Conservation (phyloP, 2,888 invertebrate genomes). For the Hydriomena furcata region DNA sequence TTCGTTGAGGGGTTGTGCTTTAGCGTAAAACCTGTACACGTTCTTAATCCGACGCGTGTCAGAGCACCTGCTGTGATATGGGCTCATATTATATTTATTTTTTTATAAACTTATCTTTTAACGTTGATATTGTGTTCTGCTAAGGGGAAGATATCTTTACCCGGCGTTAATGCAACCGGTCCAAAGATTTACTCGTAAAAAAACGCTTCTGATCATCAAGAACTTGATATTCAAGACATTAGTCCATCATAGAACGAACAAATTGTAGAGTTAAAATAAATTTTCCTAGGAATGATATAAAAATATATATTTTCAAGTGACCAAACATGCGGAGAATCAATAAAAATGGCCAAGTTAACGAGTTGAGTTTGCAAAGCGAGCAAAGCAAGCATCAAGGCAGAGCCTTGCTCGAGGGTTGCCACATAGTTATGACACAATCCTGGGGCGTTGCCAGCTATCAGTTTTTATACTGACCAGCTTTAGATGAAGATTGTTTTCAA, state of each 20-base stretch:
- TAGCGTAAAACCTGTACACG: conserved; percentile 18
- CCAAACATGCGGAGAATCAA: conserved; percentile 21
- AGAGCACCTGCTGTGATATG: conserved; percentile 17
- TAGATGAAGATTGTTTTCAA: neutral
- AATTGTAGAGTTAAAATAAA: neutral
- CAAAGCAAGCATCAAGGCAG: conserved; percentile 46
- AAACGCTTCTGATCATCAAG: too few relatives aligned
- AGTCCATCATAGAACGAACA: too few relatives aligned
- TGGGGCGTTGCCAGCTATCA: neutral
- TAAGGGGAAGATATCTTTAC: neutral
- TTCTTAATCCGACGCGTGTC: conserved; percentile 27
- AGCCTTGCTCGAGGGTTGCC: conserved; percentile 36
- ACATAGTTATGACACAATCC: conserved; percentile 23
- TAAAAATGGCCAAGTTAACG: conserved; percentile 29
- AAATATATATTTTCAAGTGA: conserved; percentile 16
- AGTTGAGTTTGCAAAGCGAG: conserved; percentile 41
- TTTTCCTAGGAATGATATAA: neutral
- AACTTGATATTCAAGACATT: too few relatives aligned
- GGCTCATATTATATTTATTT: neutral
- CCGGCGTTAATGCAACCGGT: neutral
- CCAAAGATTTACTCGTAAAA: neutral
- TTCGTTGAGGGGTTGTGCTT: conserved; percentile 52
- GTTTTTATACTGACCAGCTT: conserved; percentile 6
- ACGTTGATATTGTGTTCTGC: neutral
- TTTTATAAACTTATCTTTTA: conserved; percentile 7